Base-by-base conservation (phyloP, 2,888 invertebrate species). In the Uloborus plumipes region DNA sequence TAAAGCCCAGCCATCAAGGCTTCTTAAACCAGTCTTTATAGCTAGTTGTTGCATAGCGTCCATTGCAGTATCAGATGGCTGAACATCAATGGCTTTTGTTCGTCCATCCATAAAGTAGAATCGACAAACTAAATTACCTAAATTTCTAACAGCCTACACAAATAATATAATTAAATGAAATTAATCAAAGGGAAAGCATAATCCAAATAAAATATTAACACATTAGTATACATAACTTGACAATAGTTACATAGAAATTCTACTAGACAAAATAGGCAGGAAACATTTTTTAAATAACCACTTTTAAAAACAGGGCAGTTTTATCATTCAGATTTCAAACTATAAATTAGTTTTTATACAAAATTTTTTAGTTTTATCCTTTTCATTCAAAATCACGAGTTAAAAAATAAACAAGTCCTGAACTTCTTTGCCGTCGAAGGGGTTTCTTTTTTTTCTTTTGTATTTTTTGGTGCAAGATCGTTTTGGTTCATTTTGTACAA, bases 101-200 rank as follows among this genome's bases (percentile, higher is more conserved):
- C 97, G 93, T 0, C 97, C 96, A 89, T 98, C 97, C 88, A 98
- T 91, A 90, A 98, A 97, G 91, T 96, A 96, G 90, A 98, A 96
- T 66, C 89, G 92, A 88, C 96, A 97, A 0, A 97, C 96, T 86
- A 98, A 94, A 0, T 97, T 96, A 75, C 96, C 96, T 39, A 97
- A 91, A 64, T 95, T 92, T 86, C 94, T 92, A 94, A 96, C 96
- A 0, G 96, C 96, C 94, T 94, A 86, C 59, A 88, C 87, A 84
- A 84, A 84, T 64, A 77, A 31, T 39, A 11, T 39, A 39, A 39
- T 39, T 39, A 7, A 9, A 39, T 39, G 9, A 9, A 39, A 39
- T 11, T 39, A 39, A 7, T 1, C 1, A 39, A 39, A 7, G 9
- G 39, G 11, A 39, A 14, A 61, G 49, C 11, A 18, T 6, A 47